A percentile compares a stretch with the other conserved stretches of the same genome.
phyloP scores from a whole-genome alignment of 2,888 invertebrate species.

The Leptopilina drosophilae region DNA sequence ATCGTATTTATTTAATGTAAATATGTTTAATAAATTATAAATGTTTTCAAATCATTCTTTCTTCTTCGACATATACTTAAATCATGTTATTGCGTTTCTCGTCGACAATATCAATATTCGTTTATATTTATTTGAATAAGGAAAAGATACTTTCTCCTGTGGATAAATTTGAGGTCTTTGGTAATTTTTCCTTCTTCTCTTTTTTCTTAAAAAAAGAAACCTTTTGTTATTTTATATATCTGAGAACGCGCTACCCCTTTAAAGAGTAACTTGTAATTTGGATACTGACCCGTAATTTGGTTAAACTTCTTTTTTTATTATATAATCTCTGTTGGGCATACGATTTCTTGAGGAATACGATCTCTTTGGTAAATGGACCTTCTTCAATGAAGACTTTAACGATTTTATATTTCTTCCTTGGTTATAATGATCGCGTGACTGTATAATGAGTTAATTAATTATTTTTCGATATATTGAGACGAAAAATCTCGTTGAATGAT shows the following conservation, averaged over 20 bases:
- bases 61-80: neutral
- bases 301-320: neutral
- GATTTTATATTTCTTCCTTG: constrained; percentile 44
- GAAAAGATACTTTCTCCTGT: neutral
- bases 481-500: no score
- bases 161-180: neutral
- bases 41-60: neutral
- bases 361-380: constrained; percentile 67
- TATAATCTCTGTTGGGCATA: constrained; percentile 53
- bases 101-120: neutral
- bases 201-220: neutral
- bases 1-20: neutral
- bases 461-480: no score
- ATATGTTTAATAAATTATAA: neutral
- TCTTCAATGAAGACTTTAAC: constrained; percentile 74
- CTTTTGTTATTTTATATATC: constrained; percentile 23
- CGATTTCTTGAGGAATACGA: constrained; percentile 69
- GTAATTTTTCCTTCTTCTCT: neutral
- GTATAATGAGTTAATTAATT: constrained; percentile 10
- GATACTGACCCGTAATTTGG: constrained; percentile 34
- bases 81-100: neutral
- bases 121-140: constrained; percentile 1
- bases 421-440: neutral
- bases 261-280: constrained; percentile 19
- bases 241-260: constrained; percentile 32